phyloP scores from a whole-genome alignment of 2,113 vertebrate species.

The Rhagologus leucostigma region DNA sequence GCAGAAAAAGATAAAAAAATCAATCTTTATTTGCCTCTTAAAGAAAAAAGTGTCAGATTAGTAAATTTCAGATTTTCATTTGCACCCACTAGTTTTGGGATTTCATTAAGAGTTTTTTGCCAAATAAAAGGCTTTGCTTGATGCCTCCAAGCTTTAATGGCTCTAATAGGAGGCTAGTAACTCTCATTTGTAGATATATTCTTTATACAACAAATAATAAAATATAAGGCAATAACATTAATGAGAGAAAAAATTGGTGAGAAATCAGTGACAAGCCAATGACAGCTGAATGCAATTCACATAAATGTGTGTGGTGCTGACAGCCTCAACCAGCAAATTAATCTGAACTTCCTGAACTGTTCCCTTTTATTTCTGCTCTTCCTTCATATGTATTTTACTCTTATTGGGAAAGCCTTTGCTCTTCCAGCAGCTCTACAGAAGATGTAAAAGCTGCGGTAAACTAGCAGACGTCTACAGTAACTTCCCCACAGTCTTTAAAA shows the following conservation, averaged over 20 bases:
- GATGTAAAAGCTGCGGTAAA: conserved; percentile 29
- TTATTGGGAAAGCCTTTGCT: conserved; percentile 50
- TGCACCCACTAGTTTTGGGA: neutral
- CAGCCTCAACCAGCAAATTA: neutral
- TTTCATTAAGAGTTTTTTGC: neutral
- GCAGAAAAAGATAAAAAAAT: neutral
- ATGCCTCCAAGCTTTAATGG: neutral
- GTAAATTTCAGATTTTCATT: neutral
- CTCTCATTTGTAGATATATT: neutral
- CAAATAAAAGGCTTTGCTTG: neutral
- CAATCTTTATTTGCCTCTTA: neutral
- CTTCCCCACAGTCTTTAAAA: neutral
- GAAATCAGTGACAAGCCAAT: conserved; percentile 48
- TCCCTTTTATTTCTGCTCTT: conserved; percentile 38
- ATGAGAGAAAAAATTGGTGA: conserved; percentile 30
- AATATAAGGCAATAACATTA: conserved; percentile 37
- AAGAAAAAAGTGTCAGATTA: neutral
- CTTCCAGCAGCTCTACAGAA: conserved; percentile 32
- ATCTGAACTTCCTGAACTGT: conserved; percentile 52
- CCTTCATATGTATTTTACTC: conserved; percentile 17
- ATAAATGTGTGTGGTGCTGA: neutral
- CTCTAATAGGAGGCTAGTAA: neutral
- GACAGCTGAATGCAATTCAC: conserved; percentile 24
- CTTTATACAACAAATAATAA: neutral
- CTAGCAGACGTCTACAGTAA: neutral